Evolutionary conservation across 2,797 vertebrate species (phyloP), one percentile per base, ranked within the genome.

Genomic region (Notolabrus celidotus): DNA sequence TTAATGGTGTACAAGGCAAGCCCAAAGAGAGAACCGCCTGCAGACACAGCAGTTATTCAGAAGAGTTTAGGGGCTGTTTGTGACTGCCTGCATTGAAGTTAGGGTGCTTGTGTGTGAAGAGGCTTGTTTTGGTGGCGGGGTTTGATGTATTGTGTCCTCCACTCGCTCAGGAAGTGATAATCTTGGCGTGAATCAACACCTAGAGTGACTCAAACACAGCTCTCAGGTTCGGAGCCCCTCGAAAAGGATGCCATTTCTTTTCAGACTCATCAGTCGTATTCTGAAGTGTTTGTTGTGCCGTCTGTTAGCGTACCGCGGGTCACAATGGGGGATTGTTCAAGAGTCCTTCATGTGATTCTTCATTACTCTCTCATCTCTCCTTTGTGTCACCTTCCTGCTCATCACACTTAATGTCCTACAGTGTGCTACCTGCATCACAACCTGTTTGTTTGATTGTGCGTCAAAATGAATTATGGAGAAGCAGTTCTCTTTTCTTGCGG

Each of bases 1-100:
- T 93, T 93, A 92, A 92, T 89, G 83, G 79, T 36, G 52, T 71
- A 68, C 59, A 34, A 76, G 60, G 64, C 54, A 57, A 67, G 67
- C 81, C 78, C 74, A 74, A 84, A 87, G 79, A 89, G 74, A 54
- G 79, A 54, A 42, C 49, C 41, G 71, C 78, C 82, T 77, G 77
- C 67, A 80, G 83, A 86, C 73, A 60, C 69, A 75, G 77, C 79
- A 67, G 47, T 50, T 74, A 19, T 45, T 33, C 19, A 36, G 50
- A 57, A 64, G 31, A 67, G 58, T 67, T 70, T 27, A 31, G 29
- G 29, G 29, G 29, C 29, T 31, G 29, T 31, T 39, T 56, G 41
- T 66, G 39, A 49, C 17, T 31, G 14, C 10, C 8, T 41, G 58
- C 23, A 10, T 73, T 62, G 10, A 42, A 22, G 43, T 41, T 45